phyloP scores from a whole-genome alignment of 2,888 invertebrate genomes.

The Thalpophila matura region DNA sequence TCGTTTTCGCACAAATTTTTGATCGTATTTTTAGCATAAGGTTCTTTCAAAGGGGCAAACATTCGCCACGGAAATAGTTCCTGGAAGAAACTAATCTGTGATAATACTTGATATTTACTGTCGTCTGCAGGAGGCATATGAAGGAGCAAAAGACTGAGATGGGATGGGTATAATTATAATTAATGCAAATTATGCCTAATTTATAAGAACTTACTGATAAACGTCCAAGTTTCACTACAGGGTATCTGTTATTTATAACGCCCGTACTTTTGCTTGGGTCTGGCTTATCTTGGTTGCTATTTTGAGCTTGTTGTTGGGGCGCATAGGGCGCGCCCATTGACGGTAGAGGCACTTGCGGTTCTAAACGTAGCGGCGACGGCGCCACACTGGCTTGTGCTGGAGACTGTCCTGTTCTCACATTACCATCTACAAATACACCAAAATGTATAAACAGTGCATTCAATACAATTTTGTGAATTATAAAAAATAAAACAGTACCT shows the following conservation, averaged over 20 bases:
- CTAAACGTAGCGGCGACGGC: constrained; percentile 88
- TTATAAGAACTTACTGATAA: constrained; percentile 80
- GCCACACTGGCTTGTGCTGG: constrained; percentile 92
- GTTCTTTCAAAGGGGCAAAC: too few relatives aligned
- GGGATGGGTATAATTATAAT: neutral
- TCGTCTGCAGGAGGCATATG: neutral
- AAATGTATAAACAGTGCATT: neutral
- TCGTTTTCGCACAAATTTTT: neutral
- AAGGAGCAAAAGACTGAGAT: neutral
- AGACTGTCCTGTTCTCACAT: constrained; percentile 89
- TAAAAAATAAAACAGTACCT: constrained; percentile 67
- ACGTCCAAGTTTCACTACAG: constrained; percentile 88
- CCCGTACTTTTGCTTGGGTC: constrained; percentile 77
- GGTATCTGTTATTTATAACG: constrained; percentile 81
- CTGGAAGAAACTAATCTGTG: neutral
- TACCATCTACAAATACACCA: constrained; percentile 76
- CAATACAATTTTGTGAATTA: neutral
- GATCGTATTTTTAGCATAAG: too few relatives aligned
- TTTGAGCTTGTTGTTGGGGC: constrained; percentile 68
- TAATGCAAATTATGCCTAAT: neutral
- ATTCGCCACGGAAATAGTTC: neutral
- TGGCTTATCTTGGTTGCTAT: constrained; percentile 76
- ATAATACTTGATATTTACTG: neutral
- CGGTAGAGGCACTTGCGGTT: constrained; percentile 88
- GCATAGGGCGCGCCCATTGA: constrained; percentile 87